Percentiles rank a stretch among this genome's conserved stretches.
Conservation (phyloP, 2,888 invertebrate genomes). For the Dione vanillae region DNA sequence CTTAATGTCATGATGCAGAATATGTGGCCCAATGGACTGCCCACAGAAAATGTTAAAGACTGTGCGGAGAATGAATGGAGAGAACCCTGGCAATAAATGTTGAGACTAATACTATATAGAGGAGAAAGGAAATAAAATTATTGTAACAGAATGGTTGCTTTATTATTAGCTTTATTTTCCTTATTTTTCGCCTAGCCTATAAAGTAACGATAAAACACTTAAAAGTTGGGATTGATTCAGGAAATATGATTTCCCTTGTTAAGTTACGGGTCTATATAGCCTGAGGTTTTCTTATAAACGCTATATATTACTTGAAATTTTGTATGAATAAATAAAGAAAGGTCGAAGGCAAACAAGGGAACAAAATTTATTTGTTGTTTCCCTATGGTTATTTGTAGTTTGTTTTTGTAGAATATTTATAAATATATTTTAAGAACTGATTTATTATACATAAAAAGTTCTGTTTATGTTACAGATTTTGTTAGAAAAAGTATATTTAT, state of each 20-base stretch:
- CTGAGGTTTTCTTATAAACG: constrained; percentile 18
- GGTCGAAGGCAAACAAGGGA: not conserved
- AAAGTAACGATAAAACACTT: not conserved
- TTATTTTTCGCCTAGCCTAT: not conserved
- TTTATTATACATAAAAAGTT: not conserved
- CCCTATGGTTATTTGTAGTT: not conserved
- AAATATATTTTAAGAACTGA: not conserved
- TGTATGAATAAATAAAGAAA: constrained; percentile 21
- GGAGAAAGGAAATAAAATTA: not conserved
- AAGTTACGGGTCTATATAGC: constrained; percentile 9
- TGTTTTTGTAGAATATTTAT: not conserved
- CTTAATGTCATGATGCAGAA: too few relatives aligned
- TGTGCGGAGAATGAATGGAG: too few relatives aligned
- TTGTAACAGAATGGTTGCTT: not conserved
- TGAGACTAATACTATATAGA: too few relatives aligned
- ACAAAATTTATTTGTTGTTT: constrained; percentile 16
- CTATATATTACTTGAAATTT: constrained; percentile 16
- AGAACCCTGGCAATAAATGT: too few relatives aligned
- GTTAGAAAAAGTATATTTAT: not conserved
- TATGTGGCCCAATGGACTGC: too few relatives aligned
- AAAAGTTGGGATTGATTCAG: constrained; percentile 12
- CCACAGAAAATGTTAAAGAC: too few relatives aligned
- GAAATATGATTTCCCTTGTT: constrained; percentile 5
- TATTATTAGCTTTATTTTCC: not conserved
- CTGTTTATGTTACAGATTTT: not conserved